Conservation (phyloP, 2,888 invertebrate species). For the Noctua pronuba region DNA sequence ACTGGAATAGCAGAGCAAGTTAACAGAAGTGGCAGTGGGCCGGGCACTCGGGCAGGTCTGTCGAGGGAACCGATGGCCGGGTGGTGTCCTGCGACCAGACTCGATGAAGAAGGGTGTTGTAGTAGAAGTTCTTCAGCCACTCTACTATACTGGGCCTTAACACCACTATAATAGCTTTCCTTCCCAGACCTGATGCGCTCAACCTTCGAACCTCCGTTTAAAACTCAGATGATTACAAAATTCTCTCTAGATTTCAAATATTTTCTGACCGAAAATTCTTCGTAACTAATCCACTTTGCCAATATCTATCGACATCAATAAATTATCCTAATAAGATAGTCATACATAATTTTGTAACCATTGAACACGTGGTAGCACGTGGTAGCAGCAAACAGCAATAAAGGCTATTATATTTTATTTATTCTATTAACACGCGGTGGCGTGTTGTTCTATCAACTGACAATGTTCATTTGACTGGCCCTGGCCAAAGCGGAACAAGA, state of each 20-base stretch:
- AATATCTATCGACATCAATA: not conserved
- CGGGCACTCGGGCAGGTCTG: not conserved
- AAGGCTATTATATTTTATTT: no score
- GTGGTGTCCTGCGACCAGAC: not conserved
- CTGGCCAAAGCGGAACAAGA: not conserved
- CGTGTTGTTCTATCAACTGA: not conserved
- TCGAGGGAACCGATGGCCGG: no score
- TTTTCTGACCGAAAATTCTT: not conserved
- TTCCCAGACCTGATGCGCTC: not conserved
- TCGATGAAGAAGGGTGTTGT: not conserved
- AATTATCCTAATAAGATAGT: not conserved
- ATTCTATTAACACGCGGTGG: not conserved
- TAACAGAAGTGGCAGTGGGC: not conserved
- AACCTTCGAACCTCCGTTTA: not conserved
- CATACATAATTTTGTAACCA: not conserved
- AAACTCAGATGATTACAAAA: not conserved
- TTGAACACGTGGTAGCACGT: not conserved
- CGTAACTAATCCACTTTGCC: not conserved
- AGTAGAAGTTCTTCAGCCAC: not conserved
- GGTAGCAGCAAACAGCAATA: no score
- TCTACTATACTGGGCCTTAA: not conserved
- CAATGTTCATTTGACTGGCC: not conserved
- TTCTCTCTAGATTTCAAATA: not conserved
- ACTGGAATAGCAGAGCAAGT: not conserved
- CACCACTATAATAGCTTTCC: not conserved